phyloP scores from a whole-genome alignment of 2,797 vertebrate genomes.

The Ceyx erithaca region DNA sequence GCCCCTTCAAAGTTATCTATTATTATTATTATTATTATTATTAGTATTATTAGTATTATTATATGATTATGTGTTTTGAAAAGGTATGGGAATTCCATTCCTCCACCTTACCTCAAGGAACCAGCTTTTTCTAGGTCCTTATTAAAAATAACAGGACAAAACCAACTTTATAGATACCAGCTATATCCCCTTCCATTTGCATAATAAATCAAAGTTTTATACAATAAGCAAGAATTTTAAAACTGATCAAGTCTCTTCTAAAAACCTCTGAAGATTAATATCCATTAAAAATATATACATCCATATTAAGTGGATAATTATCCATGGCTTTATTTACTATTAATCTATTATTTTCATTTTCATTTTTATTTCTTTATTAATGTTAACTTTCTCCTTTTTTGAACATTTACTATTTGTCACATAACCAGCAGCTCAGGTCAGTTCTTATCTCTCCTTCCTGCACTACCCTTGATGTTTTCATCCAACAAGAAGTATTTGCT shows the following conservation, averaged over 20 bases:
- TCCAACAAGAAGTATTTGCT: background rate
- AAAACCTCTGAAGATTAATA: background rate
- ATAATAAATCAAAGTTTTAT: background rate
- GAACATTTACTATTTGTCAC: background rate
- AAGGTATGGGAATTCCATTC: background rate
- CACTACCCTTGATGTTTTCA: background rate
- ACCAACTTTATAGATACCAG: background rate
- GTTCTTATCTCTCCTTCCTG: background rate
- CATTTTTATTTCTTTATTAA: background rate
- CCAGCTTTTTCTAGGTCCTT: background rate
- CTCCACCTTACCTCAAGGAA: background rate
- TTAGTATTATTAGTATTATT: too few species aligned
- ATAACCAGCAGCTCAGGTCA: background rate
- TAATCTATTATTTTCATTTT: background rate
- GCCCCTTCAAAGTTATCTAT: background rate
- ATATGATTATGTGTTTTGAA: background rate
- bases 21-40: too few species aligned
- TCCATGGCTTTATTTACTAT: background rate
- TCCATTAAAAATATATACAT: too few species aligned
- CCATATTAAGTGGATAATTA: background rate
- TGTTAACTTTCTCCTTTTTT: background rate
- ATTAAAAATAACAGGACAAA: background rate
- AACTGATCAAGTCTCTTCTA: background rate
- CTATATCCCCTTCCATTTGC: background rate
- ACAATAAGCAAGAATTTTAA: background rate